Evolutionary conservation across 2,113 vertebrate species (phyloP).

Genomic region (Rhynchomys soricoides): DNA sequence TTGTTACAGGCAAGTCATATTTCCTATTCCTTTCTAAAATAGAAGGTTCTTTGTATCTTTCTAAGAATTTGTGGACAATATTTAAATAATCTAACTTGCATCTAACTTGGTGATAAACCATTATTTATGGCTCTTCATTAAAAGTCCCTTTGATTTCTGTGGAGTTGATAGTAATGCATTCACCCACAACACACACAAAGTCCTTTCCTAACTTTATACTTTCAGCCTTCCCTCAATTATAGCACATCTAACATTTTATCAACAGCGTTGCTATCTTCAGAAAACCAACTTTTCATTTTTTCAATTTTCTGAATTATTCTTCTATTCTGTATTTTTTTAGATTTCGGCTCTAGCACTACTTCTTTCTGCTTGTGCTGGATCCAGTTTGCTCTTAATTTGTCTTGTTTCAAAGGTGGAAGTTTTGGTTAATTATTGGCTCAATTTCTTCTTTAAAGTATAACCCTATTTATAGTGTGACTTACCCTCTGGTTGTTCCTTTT

Average conservation of each 20-base stretch:
- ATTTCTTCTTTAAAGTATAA: conserved; percentile 16
- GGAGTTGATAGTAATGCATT: not conserved
- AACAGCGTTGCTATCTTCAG: conserved; percentile 15
- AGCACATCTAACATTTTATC: not conserved
- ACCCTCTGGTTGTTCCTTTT: not conserved
- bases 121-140: conserved; percentile 2
- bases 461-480: not conserved
- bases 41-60: not conserved
- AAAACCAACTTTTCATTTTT: not conserved
- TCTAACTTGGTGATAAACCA: not conserved
- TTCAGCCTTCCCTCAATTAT: not conserved
- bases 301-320: conserved; percentile 39
- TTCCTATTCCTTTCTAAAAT: not conserved
- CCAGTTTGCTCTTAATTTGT: not conserved
- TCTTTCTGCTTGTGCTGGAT: not conserved
- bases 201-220: not conserved
- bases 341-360: conserved; percentile 3
- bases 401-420: not conserved
- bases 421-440: conserved; percentile 6
- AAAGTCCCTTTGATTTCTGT: not conserved
- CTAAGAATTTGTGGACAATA: not conserved
- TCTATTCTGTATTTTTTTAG: conserved; percentile 15
- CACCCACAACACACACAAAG: not conserved
- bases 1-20: not conserved
- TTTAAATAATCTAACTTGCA: not conserved